phyloP scores from a whole-genome alignment of 2,888 invertebrate species.

The Orchesella flavescens region DNA sequence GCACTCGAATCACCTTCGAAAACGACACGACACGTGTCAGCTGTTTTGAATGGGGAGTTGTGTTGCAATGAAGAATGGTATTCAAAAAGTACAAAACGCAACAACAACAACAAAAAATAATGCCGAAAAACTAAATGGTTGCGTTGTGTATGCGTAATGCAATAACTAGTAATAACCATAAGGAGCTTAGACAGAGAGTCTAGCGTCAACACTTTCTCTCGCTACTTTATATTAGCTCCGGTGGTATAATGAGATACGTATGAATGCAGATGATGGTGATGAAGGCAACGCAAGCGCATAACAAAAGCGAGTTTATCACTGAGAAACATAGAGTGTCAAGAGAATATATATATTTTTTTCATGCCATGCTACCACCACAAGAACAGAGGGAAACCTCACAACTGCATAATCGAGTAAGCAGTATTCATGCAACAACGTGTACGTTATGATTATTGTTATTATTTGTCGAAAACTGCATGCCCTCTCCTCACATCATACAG shows the following conservation, averaged over 20 bases:
- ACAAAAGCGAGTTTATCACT: conserved; percentile 12
- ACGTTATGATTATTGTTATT: conserved; percentile 60
- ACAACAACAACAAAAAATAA: not conserved
- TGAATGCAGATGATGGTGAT: conserved; percentile 48
- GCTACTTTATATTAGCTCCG: conserved; percentile 7
- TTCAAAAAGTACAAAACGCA: conserved; percentile 5
- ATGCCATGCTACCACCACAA: conserved; percentile 4
- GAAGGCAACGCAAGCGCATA: not conserved
- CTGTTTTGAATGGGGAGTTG: conserved; percentile 43
- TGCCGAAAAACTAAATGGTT: conserved; percentile 12
- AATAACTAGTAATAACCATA: not conserved
- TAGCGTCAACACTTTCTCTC: conserved; percentile 33
- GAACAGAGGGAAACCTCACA: conserved; percentile 47
- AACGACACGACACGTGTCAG: conserved; percentile 62
- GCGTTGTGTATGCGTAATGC: not conserved
- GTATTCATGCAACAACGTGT: conserved; percentile 35
- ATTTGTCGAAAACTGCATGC: conserved; percentile 60
- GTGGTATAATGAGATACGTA: conserved; percentile 48
- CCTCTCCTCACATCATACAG: conserved; percentile 40
- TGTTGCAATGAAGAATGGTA: conserved; percentile 14
- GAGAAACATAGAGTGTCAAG: not conserved
- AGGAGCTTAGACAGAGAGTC: too few relatives aligned
- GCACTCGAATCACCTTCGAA: conserved; percentile 29
- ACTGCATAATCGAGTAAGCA: conserved; percentile 46
- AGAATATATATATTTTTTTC: conserved; percentile 5